Conservation (phyloP, 2,113 vertebrate species). For the Centrocercus urophasianus region DNA sequence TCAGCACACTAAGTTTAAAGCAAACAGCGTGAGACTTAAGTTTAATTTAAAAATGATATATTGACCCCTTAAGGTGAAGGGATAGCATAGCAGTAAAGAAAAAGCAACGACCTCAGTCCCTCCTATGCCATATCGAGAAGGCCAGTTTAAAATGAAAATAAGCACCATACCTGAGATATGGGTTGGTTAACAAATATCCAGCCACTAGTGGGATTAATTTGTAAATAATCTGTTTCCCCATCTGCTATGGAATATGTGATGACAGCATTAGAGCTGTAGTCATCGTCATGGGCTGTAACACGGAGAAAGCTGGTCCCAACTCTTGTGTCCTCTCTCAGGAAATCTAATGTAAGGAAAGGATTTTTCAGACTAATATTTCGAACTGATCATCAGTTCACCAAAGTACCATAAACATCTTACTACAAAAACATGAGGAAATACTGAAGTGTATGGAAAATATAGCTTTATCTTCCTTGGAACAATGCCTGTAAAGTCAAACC, state of each 20-base stretch:
- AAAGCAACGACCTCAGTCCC: neutral
- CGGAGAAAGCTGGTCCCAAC: constrained; percentile 89
- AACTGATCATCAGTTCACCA: neutral
- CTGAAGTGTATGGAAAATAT: neutral
- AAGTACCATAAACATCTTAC: neutral
- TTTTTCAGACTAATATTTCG: constrained; percentile 13
- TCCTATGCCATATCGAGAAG: neutral
- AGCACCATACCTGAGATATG: constrained; percentile 82
- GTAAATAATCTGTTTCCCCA: constrained; percentile 84
- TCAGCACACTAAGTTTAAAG: neutral
- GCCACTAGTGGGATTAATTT: constrained; percentile 86
- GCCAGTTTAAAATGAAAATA: neutral
- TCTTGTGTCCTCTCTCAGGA: constrained; percentile 87
- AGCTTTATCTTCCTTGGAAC: neutral
- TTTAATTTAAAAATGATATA: neutral
- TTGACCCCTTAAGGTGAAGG: neutral
- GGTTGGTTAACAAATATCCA: constrained; percentile 90
- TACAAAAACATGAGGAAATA: neutral
- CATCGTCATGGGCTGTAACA: constrained; percentile 87
- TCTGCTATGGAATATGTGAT: constrained; percentile 83
- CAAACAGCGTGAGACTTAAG: neutral
- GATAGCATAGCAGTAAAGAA: neutral
- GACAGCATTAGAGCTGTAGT: constrained; percentile 86
- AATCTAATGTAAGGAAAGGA: constrained; percentile 76
- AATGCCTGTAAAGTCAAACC: neutral